These are phyloP conservation scores for Buteo buteo DNA, from an alignment of 2,113 vertebrate species.

Conservation along the genomic window DNA sequence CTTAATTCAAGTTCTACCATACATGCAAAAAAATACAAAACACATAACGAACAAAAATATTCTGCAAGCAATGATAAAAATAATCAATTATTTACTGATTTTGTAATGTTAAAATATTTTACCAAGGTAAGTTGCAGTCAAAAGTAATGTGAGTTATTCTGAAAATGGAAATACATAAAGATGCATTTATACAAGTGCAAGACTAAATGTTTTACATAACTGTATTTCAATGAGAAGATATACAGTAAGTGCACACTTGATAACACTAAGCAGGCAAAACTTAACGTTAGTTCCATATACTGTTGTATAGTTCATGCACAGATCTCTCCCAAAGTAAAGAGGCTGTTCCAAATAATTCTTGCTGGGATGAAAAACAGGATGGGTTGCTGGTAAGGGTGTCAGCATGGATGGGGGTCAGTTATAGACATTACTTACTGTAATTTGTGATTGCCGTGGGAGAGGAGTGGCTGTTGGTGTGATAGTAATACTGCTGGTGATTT, in stretches of 20 bases:
- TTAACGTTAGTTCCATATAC: slow-evolving; percentile 69
- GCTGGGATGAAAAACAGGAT: slow-evolving; percentile 63
- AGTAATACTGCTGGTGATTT: slow-evolving; percentile 98
- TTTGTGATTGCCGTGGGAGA: slow-evolving; percentile 92
- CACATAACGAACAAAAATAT: slow-evolving; percentile 72
- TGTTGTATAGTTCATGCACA: slow-evolving; percentile 82
- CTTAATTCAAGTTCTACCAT: slow-evolving; percentile 51
- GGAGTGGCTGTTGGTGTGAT: slow-evolving; percentile 93
- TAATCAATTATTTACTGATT: slow-evolving; percentile 80
- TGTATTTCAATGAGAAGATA: slow-evolving; percentile 81
- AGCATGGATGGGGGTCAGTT: slow-evolving; percentile 80
- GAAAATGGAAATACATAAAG: slow-evolving; percentile 82
- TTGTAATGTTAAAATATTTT: slow-evolving; percentile 81
- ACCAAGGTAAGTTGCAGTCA: slow-evolving; percentile 76
- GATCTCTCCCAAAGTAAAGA: slow-evolving; percentile 73
- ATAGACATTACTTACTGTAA: slow-evolving; percentile 98
- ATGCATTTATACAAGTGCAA: slow-evolving; percentile 85
- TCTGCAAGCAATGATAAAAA: slow-evolving; percentile 76
- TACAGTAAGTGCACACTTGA: slow-evolving; percentile 91
- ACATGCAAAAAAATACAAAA: slow-evolving; percentile 68
- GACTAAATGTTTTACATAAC: slow-evolving; percentile 85
- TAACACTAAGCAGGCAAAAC: slow-evolving; percentile 79
- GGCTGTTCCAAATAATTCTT: slow-evolving; percentile 65
- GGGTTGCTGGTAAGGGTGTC: slow-evolving; percentile 70
- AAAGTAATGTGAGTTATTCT: slow-evolving; percentile 77